phyloP scores from a whole-genome alignment of 2,888 invertebrate species.

The Bellardia pandia region DNA sequence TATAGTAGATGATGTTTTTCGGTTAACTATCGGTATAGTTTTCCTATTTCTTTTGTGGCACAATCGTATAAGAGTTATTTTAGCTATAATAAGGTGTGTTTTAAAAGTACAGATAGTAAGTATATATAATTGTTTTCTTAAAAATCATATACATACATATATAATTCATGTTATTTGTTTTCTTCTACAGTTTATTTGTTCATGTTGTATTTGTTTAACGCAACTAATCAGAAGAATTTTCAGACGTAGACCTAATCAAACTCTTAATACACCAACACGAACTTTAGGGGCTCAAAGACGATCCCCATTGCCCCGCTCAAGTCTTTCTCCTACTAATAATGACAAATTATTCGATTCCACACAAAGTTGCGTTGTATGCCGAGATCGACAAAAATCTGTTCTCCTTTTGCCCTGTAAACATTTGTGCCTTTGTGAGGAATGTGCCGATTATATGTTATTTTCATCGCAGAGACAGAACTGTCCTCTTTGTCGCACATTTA shows the following conservation, averaged over 20 bases:
- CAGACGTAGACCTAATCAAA: slow-evolving; percentile 20
- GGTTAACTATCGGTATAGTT: slow-evolving; percentile 72
- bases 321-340: slow-evolving; percentile 15
- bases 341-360: slow-evolving; percentile 52
- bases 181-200: slow-evolving; percentile 45
- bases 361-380: slow-evolving; percentile 75
- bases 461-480: slow-evolving; percentile 66
- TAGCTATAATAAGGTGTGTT: background rate
- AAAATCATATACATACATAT: background rate
- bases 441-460: slow-evolving; percentile 71
- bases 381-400: slow-evolving; percentile 76
- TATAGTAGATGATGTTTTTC: slow-evolving; percentile 74
- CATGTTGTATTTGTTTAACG: slow-evolving; percentile 13
- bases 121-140: background rate
- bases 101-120: slow-evolving; percentile 56
- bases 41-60: slow-evolving; percentile 68
- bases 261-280: background rate
- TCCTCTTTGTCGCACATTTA: slow-evolving; percentile 75
- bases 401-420: slow-evolving; percentile 77
- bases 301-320: slow-evolving; percentile 38
- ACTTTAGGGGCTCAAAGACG: background rate
- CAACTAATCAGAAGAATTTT: background rate
- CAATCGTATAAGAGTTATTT: slow-evolving; percentile 60
- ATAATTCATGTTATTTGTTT: background rate
- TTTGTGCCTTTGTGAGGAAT: slow-evolving; percentile 77